Percentiles rank a stretch among this genome's conserved stretches.
phyloP scores from a whole-genome alignment of 2,888 invertebrate genomes.

The Lasioglossum figueresi region DNA sequence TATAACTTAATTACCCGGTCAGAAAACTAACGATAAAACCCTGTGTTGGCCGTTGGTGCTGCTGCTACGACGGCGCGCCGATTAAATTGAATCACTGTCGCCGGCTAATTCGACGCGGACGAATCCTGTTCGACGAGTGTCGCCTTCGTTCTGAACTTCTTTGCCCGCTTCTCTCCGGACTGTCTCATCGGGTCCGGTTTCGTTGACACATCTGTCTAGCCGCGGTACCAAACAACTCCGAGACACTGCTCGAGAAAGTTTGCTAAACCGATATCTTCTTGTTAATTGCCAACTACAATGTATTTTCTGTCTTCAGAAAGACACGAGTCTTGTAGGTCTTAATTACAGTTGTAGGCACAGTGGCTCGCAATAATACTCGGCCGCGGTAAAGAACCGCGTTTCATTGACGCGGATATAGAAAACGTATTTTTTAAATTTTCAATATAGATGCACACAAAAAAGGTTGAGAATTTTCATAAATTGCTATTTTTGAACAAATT shows the following conservation, averaged over 20 bases:
- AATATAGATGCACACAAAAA: too few species aligned
- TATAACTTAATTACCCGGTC: conserved; percentile 50
- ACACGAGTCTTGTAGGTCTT: background rate
- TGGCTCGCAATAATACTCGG: too few species aligned
- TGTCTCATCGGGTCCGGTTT: background rate
- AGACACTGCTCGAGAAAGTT: background rate
- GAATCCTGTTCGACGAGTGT: conserved; percentile 40
- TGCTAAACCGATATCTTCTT: background rate
- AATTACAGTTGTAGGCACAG: too few species aligned
- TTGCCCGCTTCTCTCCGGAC: background rate
- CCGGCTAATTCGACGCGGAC: conserved; percentile 35
- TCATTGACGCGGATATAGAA: too few species aligned
- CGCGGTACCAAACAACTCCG: background rate
- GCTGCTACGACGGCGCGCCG: background rate
- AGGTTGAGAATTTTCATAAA: too few species aligned
- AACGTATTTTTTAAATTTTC: too few species aligned
- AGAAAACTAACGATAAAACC: conserved; percentile 44
- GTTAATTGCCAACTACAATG: background rate
- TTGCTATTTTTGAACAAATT: too few species aligned
- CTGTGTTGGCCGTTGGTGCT: too few species aligned
- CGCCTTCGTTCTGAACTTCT: conserved; percentile 24
- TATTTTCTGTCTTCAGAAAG: background rate
- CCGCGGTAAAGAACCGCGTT: too few species aligned
- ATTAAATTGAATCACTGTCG: conserved; percentile 50
- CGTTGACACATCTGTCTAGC: background rate